Conservation (phyloP, 2,113 vertebrate species). For the Triplophysa siluroides region DNA sequence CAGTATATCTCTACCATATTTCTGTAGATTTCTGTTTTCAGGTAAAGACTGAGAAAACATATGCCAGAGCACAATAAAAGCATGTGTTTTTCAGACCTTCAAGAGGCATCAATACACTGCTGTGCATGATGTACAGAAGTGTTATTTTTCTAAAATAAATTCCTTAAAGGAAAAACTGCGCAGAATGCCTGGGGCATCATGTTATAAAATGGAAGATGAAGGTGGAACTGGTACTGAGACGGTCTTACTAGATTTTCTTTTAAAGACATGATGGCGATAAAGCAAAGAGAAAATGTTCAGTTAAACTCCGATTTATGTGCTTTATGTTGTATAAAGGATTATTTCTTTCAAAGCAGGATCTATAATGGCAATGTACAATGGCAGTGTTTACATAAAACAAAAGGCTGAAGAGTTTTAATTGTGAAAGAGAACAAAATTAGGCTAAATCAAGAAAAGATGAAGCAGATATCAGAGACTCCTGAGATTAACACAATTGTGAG, state of each 20-base stretch:
- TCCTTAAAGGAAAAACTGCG: conserved; percentile 39
- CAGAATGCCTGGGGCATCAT: conserved; percentile 55
- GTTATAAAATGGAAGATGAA: conserved; percentile 60
- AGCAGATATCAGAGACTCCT: too few relatives aligned
- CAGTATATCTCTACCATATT: background rate
- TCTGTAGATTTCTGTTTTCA: background rate
- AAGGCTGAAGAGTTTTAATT: too few relatives aligned
- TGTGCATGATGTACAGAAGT: conserved; percentile 27
- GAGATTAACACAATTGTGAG: too few relatives aligned
- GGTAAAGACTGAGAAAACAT: conserved; percentile 29
- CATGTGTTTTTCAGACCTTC: conserved; percentile 8
- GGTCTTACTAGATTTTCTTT: conserved; percentile 45
- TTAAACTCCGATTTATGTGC: background rate
- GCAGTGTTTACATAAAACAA: too few relatives aligned
- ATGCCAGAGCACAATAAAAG: conserved; percentile 34
- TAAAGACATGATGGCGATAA: conserved; percentile 29
- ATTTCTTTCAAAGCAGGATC: background rate
- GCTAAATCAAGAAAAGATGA: too few relatives aligned
- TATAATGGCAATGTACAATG: too few relatives aligned
- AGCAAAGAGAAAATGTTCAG: background rate
- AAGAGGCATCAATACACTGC: conserved; percentile 18
- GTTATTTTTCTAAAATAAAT: conserved; percentile 11
- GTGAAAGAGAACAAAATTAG: too few relatives aligned
- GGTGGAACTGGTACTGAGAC: conserved; percentile 35
- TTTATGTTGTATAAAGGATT: background rate